These are phyloP conservation scores for Thrips palmi DNA, from an alignment of 1,140 invertebrate species.

Conservation along the genomic window DNA sequence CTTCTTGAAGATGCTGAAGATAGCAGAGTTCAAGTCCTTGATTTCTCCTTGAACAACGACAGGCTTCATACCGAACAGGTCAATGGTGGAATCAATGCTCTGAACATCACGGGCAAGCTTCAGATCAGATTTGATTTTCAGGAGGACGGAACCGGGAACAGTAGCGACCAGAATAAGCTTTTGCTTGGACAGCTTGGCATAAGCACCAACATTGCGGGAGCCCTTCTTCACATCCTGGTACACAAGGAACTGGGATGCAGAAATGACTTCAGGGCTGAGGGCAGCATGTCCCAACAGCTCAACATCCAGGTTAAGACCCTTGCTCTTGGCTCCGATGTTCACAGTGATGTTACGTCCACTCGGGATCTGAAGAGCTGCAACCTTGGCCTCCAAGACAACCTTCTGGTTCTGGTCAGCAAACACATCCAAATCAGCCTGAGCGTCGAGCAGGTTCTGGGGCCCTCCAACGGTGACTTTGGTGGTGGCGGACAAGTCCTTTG, in stretches of 20 bases:
- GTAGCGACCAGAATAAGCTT: constrained; percentile 27
- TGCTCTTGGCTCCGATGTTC: constrained; percentile 22
- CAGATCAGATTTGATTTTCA: constrained; percentile 27
- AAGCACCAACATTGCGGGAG: constrained; percentile 22
- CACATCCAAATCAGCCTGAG: constrained; percentile 35
- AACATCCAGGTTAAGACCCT: constrained; percentile 26
- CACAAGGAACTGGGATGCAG: too few relatives aligned
- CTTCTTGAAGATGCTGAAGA: constrained; percentile 28
- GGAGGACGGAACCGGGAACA: constrained; percentile 30
- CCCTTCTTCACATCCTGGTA: too few relatives aligned
- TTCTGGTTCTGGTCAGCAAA: constrained; percentile 40
- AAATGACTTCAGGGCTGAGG: too few relatives aligned
- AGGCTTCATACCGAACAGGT: constrained; percentile 28
- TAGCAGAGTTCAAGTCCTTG: constrained; percentile 33
- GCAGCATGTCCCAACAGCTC: constrained; percentile 17
- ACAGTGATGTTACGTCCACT: constrained; percentile 23
- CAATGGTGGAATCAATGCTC: constrained; percentile 27
- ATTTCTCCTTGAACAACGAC: constrained; percentile 26
- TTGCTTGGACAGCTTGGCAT: constrained; percentile 23
- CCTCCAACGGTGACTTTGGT: constrained; percentile 25
- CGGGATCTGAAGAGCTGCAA: constrained; percentile 16
- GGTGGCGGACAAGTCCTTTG: constrained; percentile 29
- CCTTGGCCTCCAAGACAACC: constrained; percentile 25
- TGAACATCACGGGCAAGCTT: constrained; percentile 27
- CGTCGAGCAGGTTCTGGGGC: constrained; percentile 26